A percentile compares a stretch with the other conserved stretches of the same genome.
Evolutionary conservation across 2,113 vertebrate genomes (phyloP).

Genomic region (Daboia siamensis): DNA sequence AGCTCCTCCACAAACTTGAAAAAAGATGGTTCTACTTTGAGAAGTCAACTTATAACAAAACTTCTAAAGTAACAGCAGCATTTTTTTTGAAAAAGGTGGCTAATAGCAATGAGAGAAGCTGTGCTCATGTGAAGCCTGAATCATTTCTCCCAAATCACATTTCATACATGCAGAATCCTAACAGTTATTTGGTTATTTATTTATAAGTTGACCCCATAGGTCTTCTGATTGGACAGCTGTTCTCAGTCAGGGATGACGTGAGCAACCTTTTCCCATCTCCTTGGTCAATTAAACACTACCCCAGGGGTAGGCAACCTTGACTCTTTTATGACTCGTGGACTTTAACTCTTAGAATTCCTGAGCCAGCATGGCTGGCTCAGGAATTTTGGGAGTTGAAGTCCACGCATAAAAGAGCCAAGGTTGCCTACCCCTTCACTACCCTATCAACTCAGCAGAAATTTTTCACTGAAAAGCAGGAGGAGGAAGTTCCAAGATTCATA

Average conservation of each 20-base stretch:
- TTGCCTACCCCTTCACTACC: background rate
- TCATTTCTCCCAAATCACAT: background rate
- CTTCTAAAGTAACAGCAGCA: background rate
- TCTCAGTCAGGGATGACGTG: background rate
- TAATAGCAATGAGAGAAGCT: background rate
- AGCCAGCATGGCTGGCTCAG: no score
- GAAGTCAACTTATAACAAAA: background rate
- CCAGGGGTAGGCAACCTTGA: no score
- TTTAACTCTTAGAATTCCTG: no score
- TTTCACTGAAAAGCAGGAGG: background rate
- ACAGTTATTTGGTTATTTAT: background rate
- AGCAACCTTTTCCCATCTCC: background rate
- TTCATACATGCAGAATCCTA: background rate
- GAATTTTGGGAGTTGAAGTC: no score
- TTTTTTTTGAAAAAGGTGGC: background rate
- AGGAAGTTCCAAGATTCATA: background rate
- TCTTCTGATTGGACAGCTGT: background rate
- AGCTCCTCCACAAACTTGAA: background rate
- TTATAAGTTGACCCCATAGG: background rate
- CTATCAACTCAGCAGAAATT: background rate
- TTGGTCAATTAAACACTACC: background rate
- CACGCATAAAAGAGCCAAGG: no score
- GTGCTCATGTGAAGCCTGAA: background rate
- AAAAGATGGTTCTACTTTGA: background rate
- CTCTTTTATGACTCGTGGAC: no score